Base-by-base conservation (phyloP, 23 tunicate genomes). In the Styela clava region DNA sequence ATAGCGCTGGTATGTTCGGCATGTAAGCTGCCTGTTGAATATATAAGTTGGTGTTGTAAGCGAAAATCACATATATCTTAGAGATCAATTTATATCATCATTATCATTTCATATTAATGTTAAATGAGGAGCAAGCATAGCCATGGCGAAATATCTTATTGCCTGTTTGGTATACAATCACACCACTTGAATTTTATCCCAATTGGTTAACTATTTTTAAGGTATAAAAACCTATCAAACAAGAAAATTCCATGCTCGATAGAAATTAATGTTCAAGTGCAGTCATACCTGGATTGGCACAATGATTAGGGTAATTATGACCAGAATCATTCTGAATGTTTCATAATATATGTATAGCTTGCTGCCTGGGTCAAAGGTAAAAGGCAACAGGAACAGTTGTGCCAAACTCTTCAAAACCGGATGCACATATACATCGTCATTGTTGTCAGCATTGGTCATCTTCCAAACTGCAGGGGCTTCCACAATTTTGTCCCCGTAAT, bases 211-310 rank as follows among this genome's bases (percentile, higher is more conserved):
- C 12, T 12, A 44, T 5, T 44, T 44, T 44, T 44, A 7, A 44
- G 56, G 56, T 44, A 44, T 44, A 44, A 12, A 44, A 44, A 7
- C 7, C 12, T 12, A 44, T 44, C 12, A 44, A 44, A 44, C 12
- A 44, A 44, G 12, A 44, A 5, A 44, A 44, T 44, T 44, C 7
- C 9, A 12, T 44, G 12, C 12, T 7, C 56, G 56, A 44, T 44
- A 5, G 7, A 44, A 44, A 5, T 44, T 5, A 44, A 44, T 5
- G 7, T 5, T 44, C 56, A 44, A 44, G 12, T 44, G 7, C 56
- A 44, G 5, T 44, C 74, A 30, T 79, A 93, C 98, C 87, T 93
- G 93, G 24, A 87, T 33, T 28, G 98, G 98, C 0, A 87, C 89
- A 34, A 93, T 83, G 7, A 93, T 12, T 62, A 93, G 30, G 1